Conservation (phyloP, 1,140 invertebrate genomes). For the Bacillus rossius region DNA sequence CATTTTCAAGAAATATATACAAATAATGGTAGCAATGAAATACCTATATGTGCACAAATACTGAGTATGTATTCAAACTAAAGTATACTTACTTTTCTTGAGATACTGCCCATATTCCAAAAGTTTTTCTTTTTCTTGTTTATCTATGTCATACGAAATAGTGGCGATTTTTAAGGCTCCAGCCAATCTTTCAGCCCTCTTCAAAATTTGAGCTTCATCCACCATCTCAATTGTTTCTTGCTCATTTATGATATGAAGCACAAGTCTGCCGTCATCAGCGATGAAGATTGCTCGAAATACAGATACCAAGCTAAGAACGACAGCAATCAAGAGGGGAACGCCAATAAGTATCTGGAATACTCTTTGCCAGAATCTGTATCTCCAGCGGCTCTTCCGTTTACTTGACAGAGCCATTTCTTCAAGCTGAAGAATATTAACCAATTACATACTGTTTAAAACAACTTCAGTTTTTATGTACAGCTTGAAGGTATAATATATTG, state of each 20-base stretch:
- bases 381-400: conserved; percentile 13
- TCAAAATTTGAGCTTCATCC: conserved; percentile 14
- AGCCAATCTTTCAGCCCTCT: conserved; percentile 21
- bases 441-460: neutral
- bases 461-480: too few species aligned
- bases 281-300: conserved; percentile 11
- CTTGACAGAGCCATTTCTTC: conserved; percentile 10
- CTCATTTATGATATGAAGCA: conserved; percentile 9
- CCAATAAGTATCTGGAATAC: conserved; percentile 14
- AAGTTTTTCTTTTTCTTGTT: conserved; percentile 20
- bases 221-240: conserved; percentile 14
- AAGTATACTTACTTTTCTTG: conserved; percentile 22
- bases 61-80: too few species aligned
- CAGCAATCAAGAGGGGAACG: conserved; percentile 10
- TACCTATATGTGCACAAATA: too few species aligned
- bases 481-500: too few species aligned
- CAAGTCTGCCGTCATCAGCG: neutral
- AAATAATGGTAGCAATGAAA: too few species aligned
- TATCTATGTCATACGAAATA: conserved; percentile 19
- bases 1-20: too few species aligned
- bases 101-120: conserved; percentile 18
- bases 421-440: neutral
- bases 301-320: conserved; percentile 8
- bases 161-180: conserved; percentile 22
- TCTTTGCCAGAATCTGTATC: conserved; percentile 15